Percentiles rank a stretch among this genome's conserved stretches.
These are phyloP conservation scores for Epistrophe grossulariae DNA, from an alignment of 2,888 invertebrate species.

Conservation along the genomic window DNA sequence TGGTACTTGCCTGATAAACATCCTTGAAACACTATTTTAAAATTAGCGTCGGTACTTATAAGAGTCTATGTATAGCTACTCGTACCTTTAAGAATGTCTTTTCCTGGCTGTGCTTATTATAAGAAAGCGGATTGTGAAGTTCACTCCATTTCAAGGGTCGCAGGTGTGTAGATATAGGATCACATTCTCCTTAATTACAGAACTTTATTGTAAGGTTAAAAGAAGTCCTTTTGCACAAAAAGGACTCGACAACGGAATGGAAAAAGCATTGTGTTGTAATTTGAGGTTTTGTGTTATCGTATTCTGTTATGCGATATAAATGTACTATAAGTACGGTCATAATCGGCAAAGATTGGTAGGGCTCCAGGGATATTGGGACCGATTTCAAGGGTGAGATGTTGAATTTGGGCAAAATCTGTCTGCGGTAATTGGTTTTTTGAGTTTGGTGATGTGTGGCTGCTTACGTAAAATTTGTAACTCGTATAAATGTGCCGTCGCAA, in stretches of 20 bases:
- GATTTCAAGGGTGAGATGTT: not conserved
- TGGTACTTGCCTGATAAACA: not conserved
- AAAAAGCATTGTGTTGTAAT: constrained; percentile 59
- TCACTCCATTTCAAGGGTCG: constrained; percentile 42
- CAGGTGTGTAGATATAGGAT: constrained; percentile 25
- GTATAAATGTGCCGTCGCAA: not conserved
- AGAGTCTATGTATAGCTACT: not conserved
- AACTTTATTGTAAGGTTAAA: constrained; percentile 52
- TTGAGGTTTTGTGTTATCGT: constrained; percentile 66
- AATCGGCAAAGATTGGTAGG: constrained; percentile 32
- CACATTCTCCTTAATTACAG: constrained; percentile 64
- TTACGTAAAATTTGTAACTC: not conserved
- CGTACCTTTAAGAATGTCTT: not conserved
- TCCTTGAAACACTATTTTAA: constrained; percentile 29
- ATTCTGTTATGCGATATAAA: constrained; percentile 34
- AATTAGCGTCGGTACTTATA: constrained; percentile 49
- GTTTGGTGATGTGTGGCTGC: not conserved
- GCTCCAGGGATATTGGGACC: not conserved
- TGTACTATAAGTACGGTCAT: constrained; percentile 50
- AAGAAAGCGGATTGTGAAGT: constrained; percentile 9
- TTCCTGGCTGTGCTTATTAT: not conserved
- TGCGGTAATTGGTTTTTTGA: not conserved
- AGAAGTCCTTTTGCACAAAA: constrained; percentile 33
- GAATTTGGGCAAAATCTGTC: not conserved
- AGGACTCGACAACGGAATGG: not conserved